phyloP scores from a whole-genome alignment of 2,888 invertebrate genomes.

The Eucriotettix oculatus region DNA sequence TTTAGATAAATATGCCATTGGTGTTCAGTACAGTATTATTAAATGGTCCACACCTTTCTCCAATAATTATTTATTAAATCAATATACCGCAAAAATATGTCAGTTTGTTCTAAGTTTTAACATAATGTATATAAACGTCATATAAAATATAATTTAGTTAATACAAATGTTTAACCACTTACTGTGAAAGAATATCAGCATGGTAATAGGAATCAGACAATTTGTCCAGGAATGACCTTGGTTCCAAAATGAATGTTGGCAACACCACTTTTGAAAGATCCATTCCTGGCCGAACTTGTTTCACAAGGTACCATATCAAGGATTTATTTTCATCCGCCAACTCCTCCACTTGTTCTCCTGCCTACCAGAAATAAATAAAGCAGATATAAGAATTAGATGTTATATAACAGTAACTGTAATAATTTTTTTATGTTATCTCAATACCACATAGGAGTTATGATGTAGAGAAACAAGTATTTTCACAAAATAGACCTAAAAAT shows the following conservation, averaged over 20 bases:
- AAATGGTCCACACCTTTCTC: no score
- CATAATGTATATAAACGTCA: neutral
- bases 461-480: no score
- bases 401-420: no score
- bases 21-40: no score
- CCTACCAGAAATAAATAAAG: conserved; percentile 25
- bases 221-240: conserved; percentile 85
- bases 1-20: no score
- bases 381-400: no score
- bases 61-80: no score
- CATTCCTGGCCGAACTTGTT: conserved; percentile 93
- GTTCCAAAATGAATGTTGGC: conserved; percentile 87
- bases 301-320: conserved; percentile 82
- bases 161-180: conserved; percentile 20
- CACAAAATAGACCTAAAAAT: no score
- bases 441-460: no score
- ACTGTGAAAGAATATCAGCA: conserved; percentile 75
- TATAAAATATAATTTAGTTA: neutral
- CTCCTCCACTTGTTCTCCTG: conserved; percentile 77
- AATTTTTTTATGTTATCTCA: no score
- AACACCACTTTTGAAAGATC: conserved; percentile 84
- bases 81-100: no score
- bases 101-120: no score
- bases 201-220: conserved; percentile 88
- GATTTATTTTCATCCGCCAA: conserved; percentile 90